Conservation (phyloP, 2,113 vertebrate genomes). For the Notiomystis cincta region DNA sequence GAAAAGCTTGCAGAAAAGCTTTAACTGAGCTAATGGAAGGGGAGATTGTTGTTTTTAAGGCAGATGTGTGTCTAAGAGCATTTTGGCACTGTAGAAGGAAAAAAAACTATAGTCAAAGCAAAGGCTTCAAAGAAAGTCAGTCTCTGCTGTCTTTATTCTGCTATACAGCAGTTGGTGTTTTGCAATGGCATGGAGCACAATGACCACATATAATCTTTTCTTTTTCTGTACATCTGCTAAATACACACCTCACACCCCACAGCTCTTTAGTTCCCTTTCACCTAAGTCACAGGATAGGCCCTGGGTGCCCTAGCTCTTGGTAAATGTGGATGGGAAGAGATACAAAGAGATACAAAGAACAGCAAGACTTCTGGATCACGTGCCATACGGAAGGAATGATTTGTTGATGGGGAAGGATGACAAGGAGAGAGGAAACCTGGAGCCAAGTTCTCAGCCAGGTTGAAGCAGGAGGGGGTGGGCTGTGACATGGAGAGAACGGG, state of each 20-base stretch:
- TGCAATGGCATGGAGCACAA: neutral
- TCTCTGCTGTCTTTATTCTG: neutral
- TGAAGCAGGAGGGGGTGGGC: neutral
- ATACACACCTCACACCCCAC: neutral
- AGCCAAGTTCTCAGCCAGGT: neutral
- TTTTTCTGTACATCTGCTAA: neutral
- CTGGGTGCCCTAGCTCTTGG: neutral
- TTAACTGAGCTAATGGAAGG: constrained; percentile 43
- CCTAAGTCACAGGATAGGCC: neutral
- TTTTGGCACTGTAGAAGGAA: constrained; percentile 18
- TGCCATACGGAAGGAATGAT: neutral
- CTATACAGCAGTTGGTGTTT: neutral
- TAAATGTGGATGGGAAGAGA: neutral
- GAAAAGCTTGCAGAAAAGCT: constrained; percentile 38
- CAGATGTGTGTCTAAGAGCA: constrained; percentile 39
- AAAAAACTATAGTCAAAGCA: neutral
- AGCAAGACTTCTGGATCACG: neutral
- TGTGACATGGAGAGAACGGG: rapidly evolving
- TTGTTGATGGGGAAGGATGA: neutral
- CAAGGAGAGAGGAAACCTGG: neutral
- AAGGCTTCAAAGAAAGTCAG: constrained; percentile 15
- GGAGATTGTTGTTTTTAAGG: constrained; percentile 40
- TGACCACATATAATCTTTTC: neutral
- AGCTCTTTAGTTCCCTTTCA: neutral
- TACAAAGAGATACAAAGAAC: neutral